Conservation (phyloP, 2,888 invertebrate genomes). For the Pelosia muscerda region DNA sequence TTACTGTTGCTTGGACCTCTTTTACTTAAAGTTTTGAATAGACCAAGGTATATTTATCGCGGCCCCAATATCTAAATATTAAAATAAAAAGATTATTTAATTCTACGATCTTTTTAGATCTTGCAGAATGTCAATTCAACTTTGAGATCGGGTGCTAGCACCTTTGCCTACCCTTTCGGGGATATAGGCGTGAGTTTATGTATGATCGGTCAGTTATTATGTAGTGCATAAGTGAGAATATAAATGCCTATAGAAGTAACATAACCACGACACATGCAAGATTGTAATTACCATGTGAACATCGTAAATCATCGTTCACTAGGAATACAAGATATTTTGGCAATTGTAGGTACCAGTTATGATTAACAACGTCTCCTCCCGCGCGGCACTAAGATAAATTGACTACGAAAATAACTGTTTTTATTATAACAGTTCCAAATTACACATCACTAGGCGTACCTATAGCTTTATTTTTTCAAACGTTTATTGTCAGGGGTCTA, state of each 20-base stretch:
- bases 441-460: slow-evolving; percentile 29
- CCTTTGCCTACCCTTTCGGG: too few relatives aligned
- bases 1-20: too few relatives aligned
- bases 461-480: slow-evolving; percentile 9
- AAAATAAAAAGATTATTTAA: too few relatives aligned
- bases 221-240: slow-evolving; percentile 19
- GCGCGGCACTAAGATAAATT: slow-evolving; percentile 73
- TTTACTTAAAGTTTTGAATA: too few relatives aligned
- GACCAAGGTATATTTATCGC: too few relatives aligned
- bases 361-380: slow-evolving; percentile 67
- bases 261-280: slow-evolving; percentile 59
- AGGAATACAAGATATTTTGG: slow-evolving; percentile 82
- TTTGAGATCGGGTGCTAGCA: too few relatives aligned
- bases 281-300: slow-evolving; percentile 69
- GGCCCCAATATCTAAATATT: not conserved
- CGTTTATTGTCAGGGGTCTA: not conserved
- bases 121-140: not conserved
- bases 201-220: not conserved
- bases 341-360: slow-evolving; percentile 73
- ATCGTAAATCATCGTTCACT: slow-evolving; percentile 74
- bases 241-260: slow-evolving; percentile 57
- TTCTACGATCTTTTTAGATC: not conserved
- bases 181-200: too few relatives aligned
- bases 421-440: slow-evolving; percentile 66
- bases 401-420: slow-evolving; percentile 76